phyloP scores from a whole-genome alignment of 2,797 vertebrate species.

The Pseudotriccus pelzelni region DNA sequence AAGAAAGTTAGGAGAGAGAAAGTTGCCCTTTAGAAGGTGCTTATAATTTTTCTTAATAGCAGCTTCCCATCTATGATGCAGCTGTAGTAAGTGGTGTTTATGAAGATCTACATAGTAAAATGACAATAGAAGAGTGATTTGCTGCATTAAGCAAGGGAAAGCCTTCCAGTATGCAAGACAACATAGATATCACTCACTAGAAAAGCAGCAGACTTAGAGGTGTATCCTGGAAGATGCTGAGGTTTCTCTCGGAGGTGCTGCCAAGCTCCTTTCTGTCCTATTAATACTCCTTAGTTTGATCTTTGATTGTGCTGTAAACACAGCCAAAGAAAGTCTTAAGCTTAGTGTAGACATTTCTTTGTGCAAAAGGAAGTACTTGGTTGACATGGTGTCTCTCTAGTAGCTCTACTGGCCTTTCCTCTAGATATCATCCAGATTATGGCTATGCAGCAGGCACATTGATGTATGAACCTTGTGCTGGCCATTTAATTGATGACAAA shows the following conservation, averaged over 20 bases:
- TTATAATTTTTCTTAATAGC: constrained; percentile 17
- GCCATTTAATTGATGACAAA: background rate
- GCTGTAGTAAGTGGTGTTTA: background rate
- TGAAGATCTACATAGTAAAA: background rate
- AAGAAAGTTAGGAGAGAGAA: background rate
- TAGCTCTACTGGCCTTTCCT: background rate
- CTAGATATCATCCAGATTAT: background rate
- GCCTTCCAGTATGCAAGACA: background rate
- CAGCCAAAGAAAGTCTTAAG: background rate
- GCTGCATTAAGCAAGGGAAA: background rate
- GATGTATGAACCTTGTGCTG: background rate
- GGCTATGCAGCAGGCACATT: fast-evolving
- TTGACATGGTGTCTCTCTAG: background rate
- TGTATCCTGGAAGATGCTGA: background rate
- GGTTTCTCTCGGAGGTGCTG: background rate
- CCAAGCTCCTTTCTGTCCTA: background rate
- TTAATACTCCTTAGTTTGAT: background rate
- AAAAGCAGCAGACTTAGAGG: background rate
- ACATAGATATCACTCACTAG: background rate
- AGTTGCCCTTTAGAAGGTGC: background rate
- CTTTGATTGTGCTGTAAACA: background rate
- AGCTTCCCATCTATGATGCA: background rate
- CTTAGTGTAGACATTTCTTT: background rate
- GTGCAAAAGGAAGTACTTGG: background rate
- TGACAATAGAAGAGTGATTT: background rate